These are phyloP conservation scores for Diadumene lineata DNA, from an alignment of 92 coral and sea anemone genomes.

Conservation along the genomic window DNA sequence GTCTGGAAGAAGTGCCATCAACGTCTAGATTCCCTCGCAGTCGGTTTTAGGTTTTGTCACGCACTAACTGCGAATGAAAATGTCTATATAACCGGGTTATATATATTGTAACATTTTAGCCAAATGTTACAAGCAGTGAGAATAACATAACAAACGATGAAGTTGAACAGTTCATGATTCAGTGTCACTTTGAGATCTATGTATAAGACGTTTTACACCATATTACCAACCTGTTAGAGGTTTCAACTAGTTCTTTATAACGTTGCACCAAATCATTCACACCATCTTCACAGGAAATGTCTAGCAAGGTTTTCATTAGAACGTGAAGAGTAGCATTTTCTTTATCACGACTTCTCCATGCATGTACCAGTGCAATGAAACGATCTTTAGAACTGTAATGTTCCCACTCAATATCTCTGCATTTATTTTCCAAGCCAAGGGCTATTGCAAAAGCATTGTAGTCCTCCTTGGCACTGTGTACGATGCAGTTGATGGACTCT, in stretches of 20 bases:
- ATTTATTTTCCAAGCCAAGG: neutral
- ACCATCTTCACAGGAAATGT: slow-evolving; percentile 6
- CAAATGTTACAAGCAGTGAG: neutral
- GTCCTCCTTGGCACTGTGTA: neutral
- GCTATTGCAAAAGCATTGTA: neutral
- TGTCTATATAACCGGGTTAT: too few relatives aligned
- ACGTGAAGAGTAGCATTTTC: slow-evolving; percentile 5
- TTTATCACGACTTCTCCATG: neutral
- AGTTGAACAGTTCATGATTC: too few relatives aligned
- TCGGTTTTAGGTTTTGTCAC: too few relatives aligned
- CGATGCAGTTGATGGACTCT: neutral
- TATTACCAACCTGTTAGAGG: neutral
- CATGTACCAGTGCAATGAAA: neutral
- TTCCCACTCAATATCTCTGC: slow-evolving; percentile 4
- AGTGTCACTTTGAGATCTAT: too few relatives aligned
- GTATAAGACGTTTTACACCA: too few relatives aligned
- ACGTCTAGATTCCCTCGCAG: too few relatives aligned
- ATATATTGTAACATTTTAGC: too few relatives aligned
- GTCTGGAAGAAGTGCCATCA: too few relatives aligned
- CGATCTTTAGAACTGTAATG: neutral
- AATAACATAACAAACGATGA: neutral
- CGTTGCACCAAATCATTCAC: neutral
- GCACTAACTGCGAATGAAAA: too few relatives aligned
- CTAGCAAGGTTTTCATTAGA: slow-evolving; percentile 8
- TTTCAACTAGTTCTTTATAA: neutral